Evolutionary conservation across 2,113 vertebrate species (phyloP).

Genomic region (Oreochromis spilurus): DNA sequence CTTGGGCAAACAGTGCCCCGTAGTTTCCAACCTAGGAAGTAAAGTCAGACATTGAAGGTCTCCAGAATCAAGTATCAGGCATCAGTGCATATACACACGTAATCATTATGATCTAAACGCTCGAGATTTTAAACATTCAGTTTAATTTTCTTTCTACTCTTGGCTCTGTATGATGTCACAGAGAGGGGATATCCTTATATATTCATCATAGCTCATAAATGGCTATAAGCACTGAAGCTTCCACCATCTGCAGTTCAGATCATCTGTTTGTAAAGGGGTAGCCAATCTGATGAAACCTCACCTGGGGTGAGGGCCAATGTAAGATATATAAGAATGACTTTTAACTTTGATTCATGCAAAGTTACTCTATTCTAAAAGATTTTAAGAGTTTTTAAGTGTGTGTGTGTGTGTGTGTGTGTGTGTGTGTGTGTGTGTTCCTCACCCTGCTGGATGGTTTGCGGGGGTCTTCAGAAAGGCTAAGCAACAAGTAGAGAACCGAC

Average conservation of each 20-base stretch:
- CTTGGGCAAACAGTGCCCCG: conserved; percentile 86
- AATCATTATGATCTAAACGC: neutral
- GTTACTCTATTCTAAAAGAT: neutral
- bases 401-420: neutral
- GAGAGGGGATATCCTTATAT: neutral
- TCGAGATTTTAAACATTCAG: neutral
- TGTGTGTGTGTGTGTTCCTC: neutral
- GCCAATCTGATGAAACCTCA: neutral
- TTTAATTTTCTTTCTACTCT: neutral
- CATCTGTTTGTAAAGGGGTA: neutral
- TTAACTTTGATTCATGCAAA: neutral
- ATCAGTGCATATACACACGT: neutral
- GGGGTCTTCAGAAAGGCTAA: conserved; percentile 95
- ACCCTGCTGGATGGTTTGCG: conserved; percentile 89
- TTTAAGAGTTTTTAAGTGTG: neutral
- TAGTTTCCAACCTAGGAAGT: conserved; percentile 84
- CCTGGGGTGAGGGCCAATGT: neutral
- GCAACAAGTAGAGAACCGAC: conserved; percentile 94
- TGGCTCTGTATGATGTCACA: neutral
- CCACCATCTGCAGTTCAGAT: neutral
- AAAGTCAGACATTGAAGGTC: neutral
- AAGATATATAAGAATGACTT: neutral
- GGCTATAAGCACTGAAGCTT: neutral
- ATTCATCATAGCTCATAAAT: neutral
- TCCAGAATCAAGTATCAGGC: neutral